phyloP scores from a whole-genome alignment of 2,113 vertebrate species.

The Pavo muticus region DNA sequence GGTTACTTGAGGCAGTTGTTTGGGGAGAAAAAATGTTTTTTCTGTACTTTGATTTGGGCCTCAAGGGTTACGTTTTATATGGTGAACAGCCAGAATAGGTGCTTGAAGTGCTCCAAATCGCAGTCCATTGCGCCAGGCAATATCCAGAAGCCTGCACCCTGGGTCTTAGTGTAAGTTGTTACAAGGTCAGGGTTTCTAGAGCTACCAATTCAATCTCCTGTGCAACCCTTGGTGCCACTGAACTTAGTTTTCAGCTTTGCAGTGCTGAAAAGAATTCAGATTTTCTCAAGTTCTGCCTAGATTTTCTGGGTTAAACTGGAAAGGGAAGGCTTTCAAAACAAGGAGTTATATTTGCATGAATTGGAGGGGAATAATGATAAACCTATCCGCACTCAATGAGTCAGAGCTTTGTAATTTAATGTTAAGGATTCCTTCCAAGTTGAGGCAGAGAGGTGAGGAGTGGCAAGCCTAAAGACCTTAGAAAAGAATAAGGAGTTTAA shows the following conservation, averaged over 20 bases:
- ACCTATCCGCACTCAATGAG: neutral
- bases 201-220: neutral
- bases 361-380: neutral
- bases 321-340: neutral
- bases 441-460: neutral
- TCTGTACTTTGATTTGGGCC: neutral
- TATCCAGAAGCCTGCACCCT: neutral
- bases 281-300: neutral
- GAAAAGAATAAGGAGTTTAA: neutral
- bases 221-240: neutral
- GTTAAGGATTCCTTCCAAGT: neutral
- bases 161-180: neutral
- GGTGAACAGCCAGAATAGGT: neutral
- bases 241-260: neutral
- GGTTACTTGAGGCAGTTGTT: neutral
- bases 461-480: neutral
- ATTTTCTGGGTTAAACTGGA: neutral
- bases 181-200: neutral
- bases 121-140: fast-evolving
- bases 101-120: neutral
- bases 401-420: neutral
- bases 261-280: neutral
- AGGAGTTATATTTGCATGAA: neutral
- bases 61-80: neutral
- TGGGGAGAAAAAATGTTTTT: neutral